Base-by-base conservation (phyloP, 2,113 vertebrate species). In the Theristicus caerulescens region DNA sequence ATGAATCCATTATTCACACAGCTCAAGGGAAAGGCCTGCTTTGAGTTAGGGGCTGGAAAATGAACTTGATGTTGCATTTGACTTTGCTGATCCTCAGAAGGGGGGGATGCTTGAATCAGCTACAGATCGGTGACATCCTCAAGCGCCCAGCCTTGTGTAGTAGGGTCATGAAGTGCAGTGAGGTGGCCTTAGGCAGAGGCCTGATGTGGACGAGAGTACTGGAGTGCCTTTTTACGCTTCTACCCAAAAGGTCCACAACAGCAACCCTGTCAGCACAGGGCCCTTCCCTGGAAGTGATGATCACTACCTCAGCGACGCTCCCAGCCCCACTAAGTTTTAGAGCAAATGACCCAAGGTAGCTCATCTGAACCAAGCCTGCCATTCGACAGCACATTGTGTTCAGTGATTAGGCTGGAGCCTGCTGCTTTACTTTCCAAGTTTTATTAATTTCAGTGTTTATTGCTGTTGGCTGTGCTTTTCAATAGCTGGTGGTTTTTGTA, bases 91-190 rank as follows among this genome's bases (percentile, higher is more conserved):
- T 46, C 20, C 36, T 59, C 40, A 25, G 36, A 65, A 52, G 52
- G 5, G 16, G n/a, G 44, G 2, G 25, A 65, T 0, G 0, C 24
- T 31, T 38, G 46, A 70, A 44, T 49, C 42, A 46, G 26, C 13
- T 62, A 5, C 18, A 52, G 25, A 17, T 18, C 0, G 0, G 38
- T 29, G 47, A 44, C 0, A 0, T 47, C 20, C 32, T 67, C 20
- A 32, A 54, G 25, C 3, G 2, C 18, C 14, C 32, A 70, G 40
- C 5, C 11, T 31, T 3, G 2, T 0, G 0, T n/a, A 13, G 5
- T 1, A 2, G 36, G 19, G 31, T 7, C 34, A 21, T 1, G 6
- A 77, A 34, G 29, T 27, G 17, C 71, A 51, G 44, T 0, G 2
- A 54, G 9, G 4, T 44, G 14, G 47, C 36, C n/a, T 27, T 40